A percentile compares a stretch with the other conserved stretches of the same genome.
phyloP scores from a whole-genome alignment of 2,113 vertebrate species.

The Columba livia region DNA sequence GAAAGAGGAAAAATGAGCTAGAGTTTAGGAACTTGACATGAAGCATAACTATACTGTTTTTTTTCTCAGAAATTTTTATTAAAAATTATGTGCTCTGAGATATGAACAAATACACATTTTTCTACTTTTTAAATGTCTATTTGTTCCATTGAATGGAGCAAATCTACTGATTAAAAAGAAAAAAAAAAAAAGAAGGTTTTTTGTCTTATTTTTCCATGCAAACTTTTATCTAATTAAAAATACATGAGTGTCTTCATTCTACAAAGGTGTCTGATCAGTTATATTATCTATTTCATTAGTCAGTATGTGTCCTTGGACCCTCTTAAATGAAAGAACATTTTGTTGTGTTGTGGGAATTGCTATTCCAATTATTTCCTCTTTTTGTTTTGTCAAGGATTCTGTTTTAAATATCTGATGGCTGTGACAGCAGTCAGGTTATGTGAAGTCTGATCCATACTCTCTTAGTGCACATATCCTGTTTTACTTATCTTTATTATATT shows the following conservation, averaged over 20 bases:
- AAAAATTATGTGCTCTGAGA: not conserved
- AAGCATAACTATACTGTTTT: not conserved
- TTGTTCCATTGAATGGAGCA: not conserved
- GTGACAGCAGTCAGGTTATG: not conserved
- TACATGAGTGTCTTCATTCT: not conserved
- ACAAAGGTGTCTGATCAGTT: not conserved
- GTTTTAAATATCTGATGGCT: not conserved
- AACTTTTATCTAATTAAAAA: not conserved
- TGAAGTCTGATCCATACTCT: not conserved
- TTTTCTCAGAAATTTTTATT: not conserved
- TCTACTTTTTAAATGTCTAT: not conserved
- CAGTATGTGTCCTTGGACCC: not conserved
- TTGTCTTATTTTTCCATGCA: not conserved
- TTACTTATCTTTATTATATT: not conserved
- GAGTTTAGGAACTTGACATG: not conserved
- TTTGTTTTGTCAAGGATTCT: not conserved
- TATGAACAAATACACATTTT: not conserved
- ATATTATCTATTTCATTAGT: not conserved
- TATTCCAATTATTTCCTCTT: constrained; percentile 4
- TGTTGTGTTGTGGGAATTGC: not conserved
- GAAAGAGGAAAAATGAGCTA: not conserved
- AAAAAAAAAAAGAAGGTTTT: not conserved
- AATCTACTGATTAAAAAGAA: not conserved
- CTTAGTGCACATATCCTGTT: not conserved
- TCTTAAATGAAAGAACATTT: not conserved